Conservation (phyloP, 2,113 vertebrate species). For the Cercopithecus mona region DNA sequence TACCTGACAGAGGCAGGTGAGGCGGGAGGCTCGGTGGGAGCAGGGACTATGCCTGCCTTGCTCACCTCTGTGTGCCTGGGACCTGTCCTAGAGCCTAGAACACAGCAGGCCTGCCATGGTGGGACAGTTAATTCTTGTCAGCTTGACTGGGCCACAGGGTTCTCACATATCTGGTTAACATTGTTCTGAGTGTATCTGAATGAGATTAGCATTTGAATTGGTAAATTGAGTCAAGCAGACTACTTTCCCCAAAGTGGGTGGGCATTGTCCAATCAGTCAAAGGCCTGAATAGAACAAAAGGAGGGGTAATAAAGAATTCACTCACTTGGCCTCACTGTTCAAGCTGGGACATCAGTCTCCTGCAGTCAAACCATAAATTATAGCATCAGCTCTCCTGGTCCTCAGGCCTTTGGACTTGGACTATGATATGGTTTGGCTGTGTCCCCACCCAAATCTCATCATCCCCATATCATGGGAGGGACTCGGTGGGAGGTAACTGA, state of each 20-base stretch:
- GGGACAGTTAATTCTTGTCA: not conserved
- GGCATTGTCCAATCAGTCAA: not conserved
- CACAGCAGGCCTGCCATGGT: not conserved
- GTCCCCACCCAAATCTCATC: too few species aligned
- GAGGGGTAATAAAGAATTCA: not conserved
- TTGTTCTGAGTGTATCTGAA: not conserved
- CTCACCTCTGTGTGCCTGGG: not conserved
- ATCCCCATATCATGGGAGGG: too few species aligned
- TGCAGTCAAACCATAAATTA: too few species aligned
- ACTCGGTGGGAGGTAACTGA: too few species aligned
- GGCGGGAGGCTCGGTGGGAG: fast-evolving
- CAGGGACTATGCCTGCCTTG: not conserved
- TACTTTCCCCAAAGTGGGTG: not conserved
- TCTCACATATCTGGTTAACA: too few species aligned
- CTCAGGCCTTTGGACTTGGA: too few species aligned
- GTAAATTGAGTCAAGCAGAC: not conserved
- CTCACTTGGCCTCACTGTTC: not conserved
- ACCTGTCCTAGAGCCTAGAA: not conserved
- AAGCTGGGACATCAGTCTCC: not conserved
- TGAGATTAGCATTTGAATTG: not conserved
- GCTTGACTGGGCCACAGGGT: not conserved
- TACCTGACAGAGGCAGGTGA: too few species aligned
- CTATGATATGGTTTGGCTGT: too few species aligned
- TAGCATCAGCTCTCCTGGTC: too few species aligned
- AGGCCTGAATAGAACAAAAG: not conserved